phyloP scores from a whole-genome alignment of 2,113 vertebrate genomes.

The Equus quagga region DNA sequence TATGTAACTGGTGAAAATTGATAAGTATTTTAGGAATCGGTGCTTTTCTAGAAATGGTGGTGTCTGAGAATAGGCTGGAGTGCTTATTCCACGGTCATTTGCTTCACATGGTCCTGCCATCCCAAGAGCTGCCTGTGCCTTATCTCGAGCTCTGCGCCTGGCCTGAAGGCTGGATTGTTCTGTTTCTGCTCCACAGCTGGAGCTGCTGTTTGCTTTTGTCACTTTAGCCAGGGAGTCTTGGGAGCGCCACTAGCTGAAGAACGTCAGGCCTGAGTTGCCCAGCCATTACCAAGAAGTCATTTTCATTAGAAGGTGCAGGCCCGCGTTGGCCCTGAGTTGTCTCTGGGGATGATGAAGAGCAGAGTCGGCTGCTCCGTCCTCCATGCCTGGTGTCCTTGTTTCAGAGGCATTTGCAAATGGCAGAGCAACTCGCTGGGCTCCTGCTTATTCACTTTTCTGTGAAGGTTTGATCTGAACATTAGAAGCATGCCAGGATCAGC shows the following conservation, averaged over 20 bases:
- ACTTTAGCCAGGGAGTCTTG: background rate
- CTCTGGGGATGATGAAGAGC: background rate
- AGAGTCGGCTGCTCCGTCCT: accelerated
- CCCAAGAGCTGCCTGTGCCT: background rate
- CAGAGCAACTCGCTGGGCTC: background rate
- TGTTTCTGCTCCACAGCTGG: background rate
- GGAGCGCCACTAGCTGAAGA: background rate
- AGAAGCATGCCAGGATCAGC: background rate
- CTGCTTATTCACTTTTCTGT: background rate
- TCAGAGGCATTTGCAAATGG: background rate
- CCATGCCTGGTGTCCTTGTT: background rate
- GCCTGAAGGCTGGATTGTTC: background rate
- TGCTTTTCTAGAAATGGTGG: background rate
- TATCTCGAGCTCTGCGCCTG: background rate
- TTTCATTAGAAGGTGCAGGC: background rate
- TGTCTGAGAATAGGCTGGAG: background rate
- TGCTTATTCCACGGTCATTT: accelerated
- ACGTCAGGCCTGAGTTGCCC: background rate
- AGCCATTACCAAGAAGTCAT: background rate
- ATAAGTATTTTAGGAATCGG: background rate
- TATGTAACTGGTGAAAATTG: background rate
- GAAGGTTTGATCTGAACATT: background rate
- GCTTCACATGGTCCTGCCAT: accelerated
- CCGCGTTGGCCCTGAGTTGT: background rate
- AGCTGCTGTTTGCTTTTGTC: background rate